phyloP scores from a whole-genome alignment of 2,888 invertebrate species.

The Leptinotarsa rubiginosa region DNA sequence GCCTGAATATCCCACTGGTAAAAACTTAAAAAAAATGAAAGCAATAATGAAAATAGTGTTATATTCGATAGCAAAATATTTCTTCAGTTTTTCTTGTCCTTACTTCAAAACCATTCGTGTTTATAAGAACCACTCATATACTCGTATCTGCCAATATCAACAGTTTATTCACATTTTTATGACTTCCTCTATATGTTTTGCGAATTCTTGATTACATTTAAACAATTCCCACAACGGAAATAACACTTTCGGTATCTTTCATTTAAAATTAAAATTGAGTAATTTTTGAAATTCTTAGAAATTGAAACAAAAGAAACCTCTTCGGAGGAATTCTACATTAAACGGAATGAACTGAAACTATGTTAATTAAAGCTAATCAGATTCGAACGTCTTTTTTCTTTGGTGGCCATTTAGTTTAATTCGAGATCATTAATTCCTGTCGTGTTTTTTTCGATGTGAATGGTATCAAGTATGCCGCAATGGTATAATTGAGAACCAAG shows the following conservation, averaged over 20 bases:
- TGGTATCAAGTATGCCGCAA: constrained; percentile 48
- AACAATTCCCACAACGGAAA: neutral
- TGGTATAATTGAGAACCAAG: constrained; percentile 51
- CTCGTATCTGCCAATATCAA: too few species aligned
- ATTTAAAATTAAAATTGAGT: constrained; percentile 23
- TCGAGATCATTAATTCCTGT: constrained; percentile 55
- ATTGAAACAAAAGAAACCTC: constrained; percentile 30
- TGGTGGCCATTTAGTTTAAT: constrained; percentile 53
- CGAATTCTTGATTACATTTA: neutral
- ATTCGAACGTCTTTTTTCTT: constrained; percentile 55
- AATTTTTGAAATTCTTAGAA: constrained; percentile 29
- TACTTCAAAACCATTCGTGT: too few species aligned
- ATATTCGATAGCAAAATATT: too few species aligned
- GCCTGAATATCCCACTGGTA: too few species aligned
- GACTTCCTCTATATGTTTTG: neutral
- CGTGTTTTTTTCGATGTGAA: constrained; percentile 49
- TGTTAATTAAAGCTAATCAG: constrained; percentile 59
- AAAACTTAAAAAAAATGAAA: too few species aligned
- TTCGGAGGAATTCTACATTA: constrained; percentile 33
- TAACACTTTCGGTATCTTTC: neutral
- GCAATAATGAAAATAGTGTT: too few species aligned
- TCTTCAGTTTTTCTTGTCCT: too few species aligned
- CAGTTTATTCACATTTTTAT: too few species aligned
- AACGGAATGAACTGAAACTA: constrained; percentile 48
- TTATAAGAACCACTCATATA: too few species aligned